These are phyloP conservation scores for Caenorhabditis sp. DNA, from an alignment of 2,888 invertebrate genomes.

Conservation along the genomic window DNA sequence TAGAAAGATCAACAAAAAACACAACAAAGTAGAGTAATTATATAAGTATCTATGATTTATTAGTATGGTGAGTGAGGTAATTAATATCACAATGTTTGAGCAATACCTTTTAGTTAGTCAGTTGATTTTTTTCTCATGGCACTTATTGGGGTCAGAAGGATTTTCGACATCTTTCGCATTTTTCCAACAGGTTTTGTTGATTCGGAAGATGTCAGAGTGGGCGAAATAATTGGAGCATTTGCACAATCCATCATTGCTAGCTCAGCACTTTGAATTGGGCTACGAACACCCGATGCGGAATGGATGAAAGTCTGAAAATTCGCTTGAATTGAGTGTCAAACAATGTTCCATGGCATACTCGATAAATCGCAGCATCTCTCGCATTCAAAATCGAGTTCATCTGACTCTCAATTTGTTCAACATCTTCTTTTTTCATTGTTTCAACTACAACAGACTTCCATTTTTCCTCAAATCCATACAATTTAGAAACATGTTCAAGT, in stretches of 20 bases:
- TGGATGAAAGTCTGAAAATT: constrained; percentile 24
- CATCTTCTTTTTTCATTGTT: constrained; percentile 13
- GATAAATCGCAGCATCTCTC: constrained; percentile 28
- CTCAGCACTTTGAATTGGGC: constrained; percentile 22
- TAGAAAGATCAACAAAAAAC: too few relatives aligned
- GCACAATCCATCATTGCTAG: constrained; percentile 34
- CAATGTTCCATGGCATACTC: constrained; percentile 4
- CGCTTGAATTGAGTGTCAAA: background rate
- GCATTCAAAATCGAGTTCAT: constrained; percentile 33
- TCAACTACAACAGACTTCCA: constrained; percentile 34
- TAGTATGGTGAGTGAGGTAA: too few relatives aligned
- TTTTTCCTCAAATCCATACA: constrained; percentile 30
- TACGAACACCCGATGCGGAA: constrained; percentile 22
- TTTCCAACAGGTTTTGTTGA: constrained; percentile 5
- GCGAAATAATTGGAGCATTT: constrained; percentile 19
- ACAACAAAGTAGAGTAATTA: too few relatives aligned
- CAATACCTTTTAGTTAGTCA: background rate
- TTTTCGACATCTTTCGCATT: constrained; percentile 31
- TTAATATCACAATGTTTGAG: too few relatives aligned
- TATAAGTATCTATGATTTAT: too few relatives aligned
- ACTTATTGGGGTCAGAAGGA: constrained; percentile 10
- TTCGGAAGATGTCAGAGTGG: background rate
- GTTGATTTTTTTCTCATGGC: background rate
- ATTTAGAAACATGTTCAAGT: constrained; percentile 23
- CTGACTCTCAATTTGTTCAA: constrained; percentile 24